Base-by-base conservation (phyloP, 1,140 invertebrate species). In the Medauroidea extradentata region DNA sequence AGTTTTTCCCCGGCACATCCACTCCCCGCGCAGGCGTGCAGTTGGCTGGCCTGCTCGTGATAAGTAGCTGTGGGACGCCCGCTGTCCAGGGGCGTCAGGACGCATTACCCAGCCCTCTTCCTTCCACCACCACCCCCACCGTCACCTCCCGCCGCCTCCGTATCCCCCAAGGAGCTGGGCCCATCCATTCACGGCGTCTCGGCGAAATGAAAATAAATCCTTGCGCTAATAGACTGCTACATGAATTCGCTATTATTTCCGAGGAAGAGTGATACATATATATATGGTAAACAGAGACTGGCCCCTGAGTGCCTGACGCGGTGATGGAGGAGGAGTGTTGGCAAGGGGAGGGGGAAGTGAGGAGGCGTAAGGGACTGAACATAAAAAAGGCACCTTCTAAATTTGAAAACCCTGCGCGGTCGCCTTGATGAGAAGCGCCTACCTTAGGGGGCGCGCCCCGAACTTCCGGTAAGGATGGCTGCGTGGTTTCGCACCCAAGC, bases 211-310 rank as follows among this genome's bases (percentile, higher is more conserved):
- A 77, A 77, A 77, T 76, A 77, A 77, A 77, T 77, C 71, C 74
- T 69, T 73, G 72, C 75, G 69, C 73, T 77, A 77, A 77, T 77
- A 75, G 73, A 75, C 73, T 69, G 72, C 63, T 76, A 77, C 75
- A 77, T 70, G 75, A 73, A 74, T 77, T 69, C 67, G 75, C 75
- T 77, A 76, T 77, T 75, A 75, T 77, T 77, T 74, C 69, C 71
- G 69, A 76, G 73, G 67, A 75, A 75, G 68, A 61, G 59, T 64
- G 62, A 63, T 61, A 34, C 29, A 4, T 34, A 34, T 34, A 63
- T 71, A 71, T 69, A 71, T 71, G 73, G 73, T 76, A 75, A 74
- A 76, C 70, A 73, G 74, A 70, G 75, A 73, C 73, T 67, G 71
- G 29, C 29, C 19, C 27, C 52, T 11, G 52, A 4, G 25, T 38